Evolutionary conservation across 2,888 invertebrate species (phyloP).

Genomic region (Creontiades dilutus): DNA sequence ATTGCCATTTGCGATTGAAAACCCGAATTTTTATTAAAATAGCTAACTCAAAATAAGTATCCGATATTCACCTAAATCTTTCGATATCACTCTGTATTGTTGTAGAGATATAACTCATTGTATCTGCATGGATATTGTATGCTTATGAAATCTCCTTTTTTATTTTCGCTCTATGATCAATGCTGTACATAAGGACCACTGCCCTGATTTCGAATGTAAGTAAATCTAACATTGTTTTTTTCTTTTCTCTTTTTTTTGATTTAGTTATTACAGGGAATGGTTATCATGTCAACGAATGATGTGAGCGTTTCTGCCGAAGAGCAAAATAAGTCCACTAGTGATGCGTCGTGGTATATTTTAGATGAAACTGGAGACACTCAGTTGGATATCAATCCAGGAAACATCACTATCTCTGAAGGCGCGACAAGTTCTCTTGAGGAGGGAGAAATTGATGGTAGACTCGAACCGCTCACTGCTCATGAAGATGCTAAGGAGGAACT

Average conservation of each 20-base stretch:
- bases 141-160: neutral
- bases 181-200: neutral
- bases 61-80: too few relatives aligned
- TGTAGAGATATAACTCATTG: neutral
- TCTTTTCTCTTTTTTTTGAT: neutral
- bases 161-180: neutral
- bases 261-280: slow-evolving; percentile 16
- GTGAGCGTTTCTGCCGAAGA: neutral
- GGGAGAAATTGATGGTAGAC: neutral
- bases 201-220: neutral
- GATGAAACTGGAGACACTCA: slow-evolving; percentile 45
- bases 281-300: slow-evolving; percentile 21
- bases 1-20: too few relatives aligned
- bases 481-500: neutral
- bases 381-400: neutral
- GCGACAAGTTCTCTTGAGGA: neutral
- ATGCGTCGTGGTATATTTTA: slow-evolving; percentile 20
- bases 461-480: neutral
- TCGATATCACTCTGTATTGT: too few relatives aligned
- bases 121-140: neutral
- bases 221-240: neutral
- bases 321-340: neutral
- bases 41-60: too few relatives aligned
- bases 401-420: neutral
- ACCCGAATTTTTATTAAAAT: too few relatives aligned